Evolutionary conservation across 2,797 vertebrate genomes (phyloP).

Genomic region (Alectoris magna): DNA sequence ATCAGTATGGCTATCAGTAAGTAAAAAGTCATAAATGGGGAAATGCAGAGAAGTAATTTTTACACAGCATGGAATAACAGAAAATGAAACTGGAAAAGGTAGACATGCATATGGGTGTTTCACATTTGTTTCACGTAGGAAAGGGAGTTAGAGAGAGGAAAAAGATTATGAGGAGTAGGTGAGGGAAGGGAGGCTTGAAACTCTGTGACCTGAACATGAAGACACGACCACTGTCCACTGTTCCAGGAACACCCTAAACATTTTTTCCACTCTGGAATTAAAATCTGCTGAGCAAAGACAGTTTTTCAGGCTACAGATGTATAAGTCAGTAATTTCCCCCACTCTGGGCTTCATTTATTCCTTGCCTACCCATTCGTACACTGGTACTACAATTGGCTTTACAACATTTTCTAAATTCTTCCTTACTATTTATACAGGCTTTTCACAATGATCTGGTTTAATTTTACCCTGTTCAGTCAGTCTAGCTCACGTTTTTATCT

Average conservation of each 20-base stretch:
- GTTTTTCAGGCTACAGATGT: neutral
- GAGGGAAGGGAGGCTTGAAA: neutral
- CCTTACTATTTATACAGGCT: neutral
- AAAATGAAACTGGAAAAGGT: neutral
- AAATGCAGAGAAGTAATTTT: neutral
- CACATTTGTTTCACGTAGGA: neutral
- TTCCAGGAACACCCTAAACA: neutral
- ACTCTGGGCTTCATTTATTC: neutral
- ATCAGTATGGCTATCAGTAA: neutral
- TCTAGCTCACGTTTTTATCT: neutral
- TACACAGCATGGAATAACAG: neutral
- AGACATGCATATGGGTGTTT: neutral
- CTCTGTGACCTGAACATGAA: neutral
- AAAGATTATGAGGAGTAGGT: neutral
- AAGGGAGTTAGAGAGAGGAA: neutral
- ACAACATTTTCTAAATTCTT: neutral
- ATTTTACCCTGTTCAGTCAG: neutral
- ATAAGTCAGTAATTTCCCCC: neutral
- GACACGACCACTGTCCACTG: neutral
- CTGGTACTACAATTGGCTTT: neutral
- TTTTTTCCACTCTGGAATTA: neutral
- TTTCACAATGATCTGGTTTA: neutral
- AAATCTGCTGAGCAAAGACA: neutral
- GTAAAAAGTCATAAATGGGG: neutral
- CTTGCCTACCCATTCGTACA: neutral